Percentiles rank a stretch among this genome's conserved stretches.
Conservation (phyloP, 2,113 vertebrate species). For the Capricornis sumatraensis region DNA sequence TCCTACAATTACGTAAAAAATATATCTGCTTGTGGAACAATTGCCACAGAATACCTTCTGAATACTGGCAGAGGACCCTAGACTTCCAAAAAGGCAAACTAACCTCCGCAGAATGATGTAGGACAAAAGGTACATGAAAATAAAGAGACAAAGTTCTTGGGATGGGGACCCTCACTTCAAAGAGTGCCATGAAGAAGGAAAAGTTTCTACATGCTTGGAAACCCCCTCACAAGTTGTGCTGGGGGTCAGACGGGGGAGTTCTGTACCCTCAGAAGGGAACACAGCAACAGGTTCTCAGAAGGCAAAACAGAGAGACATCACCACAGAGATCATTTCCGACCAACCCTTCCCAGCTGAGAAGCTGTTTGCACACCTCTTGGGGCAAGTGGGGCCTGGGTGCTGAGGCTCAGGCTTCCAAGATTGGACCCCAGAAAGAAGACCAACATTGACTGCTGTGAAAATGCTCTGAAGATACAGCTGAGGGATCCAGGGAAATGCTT, state of each 20-base stretch:
- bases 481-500: background rate
- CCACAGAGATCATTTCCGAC: background rate
- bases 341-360: background rate
- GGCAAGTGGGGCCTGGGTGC: background rate
- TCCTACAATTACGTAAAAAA: background rate
- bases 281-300: background rate
- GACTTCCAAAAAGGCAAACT: background rate
- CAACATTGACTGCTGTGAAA: background rate
- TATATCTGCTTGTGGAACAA: background rate
- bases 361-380: background rate
- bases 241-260: background rate
- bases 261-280: background rate
- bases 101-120: background rate
- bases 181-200: background rate
- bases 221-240: background rate
- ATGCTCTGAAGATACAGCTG: background rate
- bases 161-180: background rate
- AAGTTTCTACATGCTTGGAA: background rate
- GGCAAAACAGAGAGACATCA: background rate
- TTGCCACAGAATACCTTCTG: background rate
- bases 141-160: background rate
- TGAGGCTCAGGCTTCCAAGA: background rate
- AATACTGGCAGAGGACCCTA: background rate
- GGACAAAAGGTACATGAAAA: background rate
- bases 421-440: background rate